Base-by-base conservation (phyloP, 2,888 invertebrate species). In the Steromphala cineraria region DNA sequence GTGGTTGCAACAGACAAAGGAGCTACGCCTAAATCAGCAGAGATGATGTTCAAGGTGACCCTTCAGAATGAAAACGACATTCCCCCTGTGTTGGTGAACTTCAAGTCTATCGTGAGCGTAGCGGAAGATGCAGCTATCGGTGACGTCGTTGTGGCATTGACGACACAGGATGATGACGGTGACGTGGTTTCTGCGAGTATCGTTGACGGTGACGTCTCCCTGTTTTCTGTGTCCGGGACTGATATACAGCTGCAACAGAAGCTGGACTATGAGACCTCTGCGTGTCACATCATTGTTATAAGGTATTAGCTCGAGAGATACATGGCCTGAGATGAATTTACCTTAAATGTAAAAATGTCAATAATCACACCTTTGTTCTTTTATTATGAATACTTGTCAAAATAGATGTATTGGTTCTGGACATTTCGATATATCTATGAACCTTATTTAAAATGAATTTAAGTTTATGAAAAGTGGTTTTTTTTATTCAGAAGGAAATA, bases 21-120 rank as follows among this genome's bases (percentile, higher is more conserved):
- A 3, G n/a, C 13, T 17, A 40, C 71, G 15, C 71, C 71, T 0
- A 71, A 71, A 71, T 71, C 71, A 15, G 13, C 8, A n/a, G 19
- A 31, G 17, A 31, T 17, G 17, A 1, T 19, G 7, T 31, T 71
- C 4, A 31, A 36, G 19, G 71, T 71, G 1, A 40, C 31, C n/a
- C 71, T 71, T 3, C 31, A 17, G 40, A 71, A 71, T 36, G 71
- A 71, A 71, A 71, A 71, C 71, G 71, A 71, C 19, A 31, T 71
- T n/a, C 28, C 71, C 2, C 71, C 71, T 19, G 36, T 36, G 19
- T 71, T 71, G 15, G 36, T 71, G 10, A 40, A 19, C 19, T 71
- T 71, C 4, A 3, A 31, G 10, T 40, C 28, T n/a, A 36, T 71
- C 19, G 71, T 71, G n/a, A 24, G 15, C 8, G 75, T 75, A 10